Base-by-base conservation (phyloP, 1,140 invertebrate species). In the Drosophila nigrodunni region DNA sequence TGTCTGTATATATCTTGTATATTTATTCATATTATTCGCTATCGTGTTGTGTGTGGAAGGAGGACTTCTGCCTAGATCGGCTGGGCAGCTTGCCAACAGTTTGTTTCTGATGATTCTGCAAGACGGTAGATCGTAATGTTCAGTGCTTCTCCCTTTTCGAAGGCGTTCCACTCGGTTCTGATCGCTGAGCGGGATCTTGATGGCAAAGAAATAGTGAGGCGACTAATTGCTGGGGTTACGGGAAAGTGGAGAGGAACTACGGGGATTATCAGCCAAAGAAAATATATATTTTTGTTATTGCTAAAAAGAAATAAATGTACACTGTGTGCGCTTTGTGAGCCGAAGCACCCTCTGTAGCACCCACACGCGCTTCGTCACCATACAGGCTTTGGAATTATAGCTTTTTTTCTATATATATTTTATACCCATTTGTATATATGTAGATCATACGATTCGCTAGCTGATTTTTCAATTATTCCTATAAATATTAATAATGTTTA, bases 341-440 rank as follows among this genome's bases (percentile, higher is more conserved):
- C 25, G 6, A 30, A 73, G 65, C 80, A 83, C 52, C 58, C 47
- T 5, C 3, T 30, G 25, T 30, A 30, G 72, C 80, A 79, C 71
- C 77, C 64, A 79, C 62, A 83, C 80, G 77, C 80, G 61, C 61
- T 83, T 83, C 62, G 57, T 30, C 25, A 30, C 25, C 25, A 30
- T 6, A 30, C 25, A 30, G 25, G 25, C 25, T 30, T 30, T 30
- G 25, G 25, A 30, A 30, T 30, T 30, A 30, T 30, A 30, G 25
- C 25, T 30, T 30, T 25, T n/a, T 57, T 4, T 8, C 25, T 7
- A 57, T 41, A 57, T 18, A 57, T 35, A 13, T 47, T 68, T 13
- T 34, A 34, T 50, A n/a, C 0, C 35, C 21, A 34, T 55, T 15
- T 34, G 18, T 43, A 43, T 41, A 9, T 52, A 50, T 13, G 8